phyloP scores from a whole-genome alignment of 1,140 invertebrate genomes.

The Zaprionus camerounensis region DNA sequence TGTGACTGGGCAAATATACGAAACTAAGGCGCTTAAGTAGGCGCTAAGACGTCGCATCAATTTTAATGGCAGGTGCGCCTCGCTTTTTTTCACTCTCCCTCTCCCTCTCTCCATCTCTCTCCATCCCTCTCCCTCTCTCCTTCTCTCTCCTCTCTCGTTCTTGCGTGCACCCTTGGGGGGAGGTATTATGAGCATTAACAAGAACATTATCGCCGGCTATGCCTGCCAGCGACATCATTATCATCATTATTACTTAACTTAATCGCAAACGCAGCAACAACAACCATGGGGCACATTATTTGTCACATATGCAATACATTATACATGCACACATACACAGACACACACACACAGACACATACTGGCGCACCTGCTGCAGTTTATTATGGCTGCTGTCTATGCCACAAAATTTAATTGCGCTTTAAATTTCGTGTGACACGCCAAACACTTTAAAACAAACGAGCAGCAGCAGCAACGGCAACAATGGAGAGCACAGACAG shows the following conservation, averaged over 20 bases:
- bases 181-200: slow-evolving; percentile 34
- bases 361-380: slow-evolving; percentile 24
- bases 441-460: slow-evolving; percentile 34
- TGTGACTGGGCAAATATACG: slow-evolving; percentile 4
- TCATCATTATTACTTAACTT: slow-evolving; percentile 44
- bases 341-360: neutral
- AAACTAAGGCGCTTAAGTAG: slow-evolving; percentile 25
- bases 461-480: slow-evolving; percentile 8
- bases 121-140: neutral
- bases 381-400: slow-evolving; percentile 43
- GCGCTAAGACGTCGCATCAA: slow-evolving; percentile 22
- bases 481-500: neutral
- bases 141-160: neutral
- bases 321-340: neutral
- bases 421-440: slow-evolving; percentile 38
- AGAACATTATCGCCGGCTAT: slow-evolving; percentile 27
- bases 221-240: slow-evolving; percentile 36
- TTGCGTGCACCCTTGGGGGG: neutral
- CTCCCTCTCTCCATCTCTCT: neutral
- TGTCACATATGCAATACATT: slow-evolving; percentile 30
- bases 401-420: slow-evolving; percentile 53
- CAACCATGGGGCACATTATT: slow-evolving; percentile 33
- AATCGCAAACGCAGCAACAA: slow-evolving; percentile 36
- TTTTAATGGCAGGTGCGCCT: slow-evolving; percentile 4
- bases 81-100: slow-evolving; percentile 1